Evolutionary conservation across 1,140 invertebrate species (phyloP).

Genomic region (Sinella curviseta): DNA sequence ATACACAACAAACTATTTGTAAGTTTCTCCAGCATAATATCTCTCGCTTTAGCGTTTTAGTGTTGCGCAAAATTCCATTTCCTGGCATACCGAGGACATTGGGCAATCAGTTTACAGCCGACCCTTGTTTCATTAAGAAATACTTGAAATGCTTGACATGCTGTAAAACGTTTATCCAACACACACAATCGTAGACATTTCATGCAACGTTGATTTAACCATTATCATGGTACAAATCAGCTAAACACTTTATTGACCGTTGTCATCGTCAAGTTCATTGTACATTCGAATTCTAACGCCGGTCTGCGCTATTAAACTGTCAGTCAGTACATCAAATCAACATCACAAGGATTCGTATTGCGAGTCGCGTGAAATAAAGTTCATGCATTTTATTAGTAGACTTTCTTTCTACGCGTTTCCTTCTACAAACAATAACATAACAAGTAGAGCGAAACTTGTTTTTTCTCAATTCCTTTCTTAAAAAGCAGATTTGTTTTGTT

Average conservation of each 20-base stretch:
- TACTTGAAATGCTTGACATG: too few relatives aligned
- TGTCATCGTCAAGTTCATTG: neutral
- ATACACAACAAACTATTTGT: too few relatives aligned
- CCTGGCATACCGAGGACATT: too few relatives aligned
- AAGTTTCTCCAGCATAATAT: too few relatives aligned
- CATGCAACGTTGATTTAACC: neutral
- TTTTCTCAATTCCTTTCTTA: neutral
- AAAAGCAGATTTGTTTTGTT: conserved; percentile 15
- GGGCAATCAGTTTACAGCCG: too few relatives aligned
- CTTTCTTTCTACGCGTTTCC: too few relatives aligned
- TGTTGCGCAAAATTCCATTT: too few relatives aligned
- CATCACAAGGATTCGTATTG: neutral
- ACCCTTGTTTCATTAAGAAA: too few relatives aligned
- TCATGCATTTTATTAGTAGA: neutral
- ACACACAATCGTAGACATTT: neutral
- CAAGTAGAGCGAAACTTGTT: neutral
- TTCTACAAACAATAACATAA: neutral
- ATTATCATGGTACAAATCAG: neutral
- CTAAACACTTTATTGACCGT: neutral
- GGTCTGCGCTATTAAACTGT: neutral
- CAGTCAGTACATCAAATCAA: neutral
- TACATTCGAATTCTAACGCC: neutral
- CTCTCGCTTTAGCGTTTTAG: too few relatives aligned
- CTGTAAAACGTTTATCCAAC: too few relatives aligned
- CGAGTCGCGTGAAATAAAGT: neutral